Evolutionary conservation across 2,113 vertebrate genomes (phyloP).

Genomic region (Choloepus hoffmanni): DNA sequence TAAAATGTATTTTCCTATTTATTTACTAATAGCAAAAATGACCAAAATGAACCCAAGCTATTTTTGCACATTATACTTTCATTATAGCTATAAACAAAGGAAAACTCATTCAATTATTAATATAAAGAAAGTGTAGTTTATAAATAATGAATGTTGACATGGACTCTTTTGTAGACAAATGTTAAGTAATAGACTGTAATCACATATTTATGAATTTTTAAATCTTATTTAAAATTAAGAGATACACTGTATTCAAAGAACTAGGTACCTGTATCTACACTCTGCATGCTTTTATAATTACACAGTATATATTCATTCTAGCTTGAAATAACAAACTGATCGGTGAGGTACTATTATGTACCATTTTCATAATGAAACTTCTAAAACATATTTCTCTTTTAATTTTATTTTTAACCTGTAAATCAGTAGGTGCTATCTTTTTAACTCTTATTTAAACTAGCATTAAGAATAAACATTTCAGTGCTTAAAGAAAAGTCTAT

Average conservation of each 20-base stretch:
- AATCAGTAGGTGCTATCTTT: neutral
- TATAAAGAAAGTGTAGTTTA: neutral
- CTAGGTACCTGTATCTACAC: neutral
- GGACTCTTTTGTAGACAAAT: neutral
- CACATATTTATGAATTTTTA: neutral
- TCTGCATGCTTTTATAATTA: neutral
- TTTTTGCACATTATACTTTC: neutral
- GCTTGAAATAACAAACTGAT: neutral
- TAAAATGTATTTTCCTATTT: neutral
- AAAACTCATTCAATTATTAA: constrained; percentile 9
- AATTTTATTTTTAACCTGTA: neutral
- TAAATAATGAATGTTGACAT: neutral
- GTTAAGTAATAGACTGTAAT: neutral
- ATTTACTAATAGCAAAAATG: neutral
- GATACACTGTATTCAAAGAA: neutral
- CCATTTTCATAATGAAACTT: neutral
- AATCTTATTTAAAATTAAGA: neutral
- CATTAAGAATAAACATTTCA: neutral
- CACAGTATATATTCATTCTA: neutral
- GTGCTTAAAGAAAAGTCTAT: neutral
- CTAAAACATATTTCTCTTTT: neutral
- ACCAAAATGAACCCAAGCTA: neutral
- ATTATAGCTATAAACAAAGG: neutral
- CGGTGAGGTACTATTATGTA: neutral
- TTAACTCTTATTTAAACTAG: neutral